Evolutionary conservation across 2,113 vertebrate genomes (phyloP).

Genomic region (Micromys minutus): DNA sequence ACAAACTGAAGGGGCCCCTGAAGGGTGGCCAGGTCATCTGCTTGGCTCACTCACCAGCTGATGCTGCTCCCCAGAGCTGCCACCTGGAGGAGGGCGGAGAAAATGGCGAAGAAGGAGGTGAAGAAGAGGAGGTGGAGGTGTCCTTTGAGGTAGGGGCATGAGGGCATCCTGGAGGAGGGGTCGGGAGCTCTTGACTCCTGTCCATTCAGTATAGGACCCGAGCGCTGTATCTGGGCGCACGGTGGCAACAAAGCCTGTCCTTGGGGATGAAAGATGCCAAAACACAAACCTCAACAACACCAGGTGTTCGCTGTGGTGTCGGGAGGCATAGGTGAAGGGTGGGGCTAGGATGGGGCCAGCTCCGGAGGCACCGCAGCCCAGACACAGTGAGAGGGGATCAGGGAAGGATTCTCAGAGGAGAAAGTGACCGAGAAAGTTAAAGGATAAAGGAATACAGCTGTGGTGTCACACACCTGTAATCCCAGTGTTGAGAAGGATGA

Average conservation of each 20-base stretch:
- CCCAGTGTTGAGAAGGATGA: neutral
- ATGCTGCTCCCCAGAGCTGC: conserved; percentile 88
- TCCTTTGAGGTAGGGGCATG: conserved; percentile 90
- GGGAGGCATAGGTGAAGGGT: neutral
- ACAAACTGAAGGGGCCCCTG: neutral
- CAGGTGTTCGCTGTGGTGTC: neutral
- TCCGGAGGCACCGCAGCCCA: neutral
- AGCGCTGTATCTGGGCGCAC: neutral
- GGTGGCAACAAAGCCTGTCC: neutral
- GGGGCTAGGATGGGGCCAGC: too few relatives aligned
- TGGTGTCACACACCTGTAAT: too few relatives aligned
- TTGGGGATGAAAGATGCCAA: neutral
- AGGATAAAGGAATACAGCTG: neutral
- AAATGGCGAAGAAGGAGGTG: conserved; percentile 82
- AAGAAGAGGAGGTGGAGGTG: conserved; percentile 88
- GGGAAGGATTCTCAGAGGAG: neutral
- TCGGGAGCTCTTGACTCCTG: neutral
- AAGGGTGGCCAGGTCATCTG: neutral
- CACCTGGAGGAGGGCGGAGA: conserved; percentile 93
- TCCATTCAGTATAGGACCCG: neutral
- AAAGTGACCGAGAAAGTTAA: neutral
- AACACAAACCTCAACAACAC: neutral
- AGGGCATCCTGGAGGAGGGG: neutral
- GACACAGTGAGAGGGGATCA: neutral
- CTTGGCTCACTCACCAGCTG: neutral